These are phyloP conservation scores for Loripinus fragilis DNA, from an alignment of 2,888 invertebrate genomes.

Conservation along the genomic window DNA sequence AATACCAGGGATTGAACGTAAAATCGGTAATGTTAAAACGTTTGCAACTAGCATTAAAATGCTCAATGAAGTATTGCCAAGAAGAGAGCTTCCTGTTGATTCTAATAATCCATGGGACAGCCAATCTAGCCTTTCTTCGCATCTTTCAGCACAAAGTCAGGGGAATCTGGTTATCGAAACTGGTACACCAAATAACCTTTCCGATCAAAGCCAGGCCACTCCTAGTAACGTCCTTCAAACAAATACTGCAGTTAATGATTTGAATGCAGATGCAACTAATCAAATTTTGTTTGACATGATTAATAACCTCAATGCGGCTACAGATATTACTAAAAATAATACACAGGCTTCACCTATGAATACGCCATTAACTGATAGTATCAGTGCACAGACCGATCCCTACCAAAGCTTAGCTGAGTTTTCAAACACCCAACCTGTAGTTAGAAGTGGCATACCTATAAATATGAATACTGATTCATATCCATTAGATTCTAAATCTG, in stretches of 20 bases:
- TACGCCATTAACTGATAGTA: too few species aligned
- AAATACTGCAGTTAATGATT: background rate
- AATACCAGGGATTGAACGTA: background rate
- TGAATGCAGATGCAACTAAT: background rate
- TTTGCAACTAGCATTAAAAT: background rate
- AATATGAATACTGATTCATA: background rate
- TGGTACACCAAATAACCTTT: background rate
- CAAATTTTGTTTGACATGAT: background rate
- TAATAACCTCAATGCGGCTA: background rate
- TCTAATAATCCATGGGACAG: background rate
- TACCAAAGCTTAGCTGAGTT: background rate
- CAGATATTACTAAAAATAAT: background rate
- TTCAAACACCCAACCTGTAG: background rate
- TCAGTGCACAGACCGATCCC: too few species aligned
- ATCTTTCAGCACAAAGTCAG: background rate
- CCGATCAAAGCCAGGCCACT: too few species aligned
- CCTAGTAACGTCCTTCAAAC: too few species aligned
- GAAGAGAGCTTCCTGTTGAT: background rate
- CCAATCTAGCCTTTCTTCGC: background rate
- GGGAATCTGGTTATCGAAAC: too few species aligned
- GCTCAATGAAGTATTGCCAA: background rate
- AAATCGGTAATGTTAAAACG: conserved; percentile 7
- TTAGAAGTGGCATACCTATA: background rate
- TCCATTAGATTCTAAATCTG: background rate
- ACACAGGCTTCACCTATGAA: background rate